Evolutionary conservation across 1,140 invertebrate genomes (phyloP).

Genomic region (Bombus terrestris): DNA sequence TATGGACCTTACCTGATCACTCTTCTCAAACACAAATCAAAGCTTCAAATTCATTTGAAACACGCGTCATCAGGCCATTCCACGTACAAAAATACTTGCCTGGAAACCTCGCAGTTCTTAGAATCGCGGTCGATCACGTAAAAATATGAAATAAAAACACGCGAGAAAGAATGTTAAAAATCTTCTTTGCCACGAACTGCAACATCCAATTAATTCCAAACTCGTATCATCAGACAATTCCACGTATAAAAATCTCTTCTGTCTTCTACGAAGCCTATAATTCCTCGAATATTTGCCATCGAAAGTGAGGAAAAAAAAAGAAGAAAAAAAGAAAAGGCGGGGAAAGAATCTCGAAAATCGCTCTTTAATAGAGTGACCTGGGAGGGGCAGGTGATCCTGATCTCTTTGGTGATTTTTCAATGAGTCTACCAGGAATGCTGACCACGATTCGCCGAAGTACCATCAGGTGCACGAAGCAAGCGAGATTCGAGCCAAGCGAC

Average conservation of each 20-base stretch:
- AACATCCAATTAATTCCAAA: background rate
- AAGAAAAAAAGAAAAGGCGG: rapidly evolving
- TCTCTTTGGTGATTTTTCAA: background rate
- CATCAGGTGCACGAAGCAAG: conserved; percentile 27
- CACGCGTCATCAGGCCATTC: background rate
- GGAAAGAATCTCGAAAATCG: background rate
- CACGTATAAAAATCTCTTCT: no score
- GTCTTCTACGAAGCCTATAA: background rate
- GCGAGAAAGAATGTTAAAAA: background rate
- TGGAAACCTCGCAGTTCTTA: background rate
- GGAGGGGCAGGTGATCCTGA: background rate
- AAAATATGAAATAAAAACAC: no score
- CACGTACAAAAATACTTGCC: background rate
- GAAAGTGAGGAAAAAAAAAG: background rate
- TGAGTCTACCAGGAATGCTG: conserved; percentile 15
- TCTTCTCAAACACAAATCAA: background rate
- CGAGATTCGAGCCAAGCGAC: background rate
- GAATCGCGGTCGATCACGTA: background rate
- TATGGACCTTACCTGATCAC: background rate
- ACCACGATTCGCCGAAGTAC: conserved; percentile 25
- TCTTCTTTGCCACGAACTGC: background rate
- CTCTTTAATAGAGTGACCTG: background rate
- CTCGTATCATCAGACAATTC: no score
- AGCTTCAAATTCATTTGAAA: background rate
- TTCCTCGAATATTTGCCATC: background rate